Percentiles rank a stretch among this genome's conserved stretches.
Conservation (phyloP, 2,113 vertebrate genomes). For the Macroglossus sobrinus region DNA sequence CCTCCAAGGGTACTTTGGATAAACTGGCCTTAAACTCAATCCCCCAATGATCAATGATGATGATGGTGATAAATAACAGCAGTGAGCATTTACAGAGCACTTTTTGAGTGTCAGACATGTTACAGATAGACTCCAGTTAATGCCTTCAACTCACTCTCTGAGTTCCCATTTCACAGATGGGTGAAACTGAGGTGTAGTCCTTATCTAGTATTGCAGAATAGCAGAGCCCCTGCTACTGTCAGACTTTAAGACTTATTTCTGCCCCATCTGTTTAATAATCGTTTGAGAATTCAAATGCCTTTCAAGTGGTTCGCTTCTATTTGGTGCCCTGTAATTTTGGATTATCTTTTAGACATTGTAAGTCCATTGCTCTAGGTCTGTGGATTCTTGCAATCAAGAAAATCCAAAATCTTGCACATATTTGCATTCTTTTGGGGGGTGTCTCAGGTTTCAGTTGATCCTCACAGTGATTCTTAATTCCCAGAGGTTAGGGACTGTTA, state of each 20-base stretch:
- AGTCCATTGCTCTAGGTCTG: neutral
- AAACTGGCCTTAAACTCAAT: neutral
- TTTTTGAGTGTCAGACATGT: too few relatives aligned
- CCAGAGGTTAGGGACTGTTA: neutral
- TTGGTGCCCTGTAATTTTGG: neutral
- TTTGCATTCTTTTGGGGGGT: neutral
- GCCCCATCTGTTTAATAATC: neutral
- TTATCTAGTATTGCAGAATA: neutral
- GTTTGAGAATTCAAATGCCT: neutral
- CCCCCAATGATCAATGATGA: too few relatives aligned
- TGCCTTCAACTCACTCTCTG: neutral
- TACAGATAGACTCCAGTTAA: neutral
- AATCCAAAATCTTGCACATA: neutral
- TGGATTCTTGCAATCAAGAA: neutral
- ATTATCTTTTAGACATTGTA: neutral
- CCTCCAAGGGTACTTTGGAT: fast-evolving
- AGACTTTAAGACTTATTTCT: neutral
- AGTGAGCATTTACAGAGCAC: neutral
- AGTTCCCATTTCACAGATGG: neutral
- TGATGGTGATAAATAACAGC: neutral
- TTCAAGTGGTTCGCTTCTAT: neutral
- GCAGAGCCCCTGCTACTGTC: neutral
- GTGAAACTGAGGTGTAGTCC: neutral
- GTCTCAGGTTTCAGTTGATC: neutral
- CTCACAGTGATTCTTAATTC: neutral